Evolutionary conservation across 1,140 invertebrate species (phyloP), one percentile per base, ranked within the genome.

Genomic region (Panulirus ornatus): DNA sequence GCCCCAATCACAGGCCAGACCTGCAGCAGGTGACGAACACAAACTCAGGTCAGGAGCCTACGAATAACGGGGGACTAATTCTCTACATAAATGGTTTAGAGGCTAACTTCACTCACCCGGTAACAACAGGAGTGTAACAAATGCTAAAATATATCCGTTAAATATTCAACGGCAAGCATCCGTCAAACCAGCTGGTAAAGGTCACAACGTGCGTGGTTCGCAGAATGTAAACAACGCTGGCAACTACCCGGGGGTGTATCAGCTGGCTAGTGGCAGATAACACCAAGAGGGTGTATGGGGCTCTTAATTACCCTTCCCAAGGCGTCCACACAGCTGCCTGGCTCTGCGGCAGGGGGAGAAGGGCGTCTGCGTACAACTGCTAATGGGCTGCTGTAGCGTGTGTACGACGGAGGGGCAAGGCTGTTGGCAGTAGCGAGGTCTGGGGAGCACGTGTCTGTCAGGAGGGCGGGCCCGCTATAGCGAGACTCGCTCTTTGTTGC

Each of bases 401-500:
- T n/a, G n/a, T n/a, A n/a, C n/a, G 58, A 19, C 8, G 58, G 22
- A 30, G 58, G 58, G n/a, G n/a, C n/a, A 19, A 19, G n/a, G n/a
- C 27, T 22, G 58, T 16, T 22, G 58, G 22, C 22, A 27, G 22
- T 6, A 27, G 22, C 30, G n/a, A 11, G n/a, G 8, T 27, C 14
- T 5, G 44, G 11, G 22, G 58, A 19, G 58, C 58, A 19, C 58
- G 58, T 66, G 58, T 66, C n/a, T 27, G n/a, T 19, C 51, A 58
- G 51, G 9, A 8, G 30, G 58, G n/a, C 58, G n/a, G 58, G n/a
- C n/a, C 58, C 27, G n/a, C 58, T 66, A 27, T 27, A 66, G 30
- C 58, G n/a, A 66, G 58, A 66, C 58, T 5, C 22, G n/a, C 3
- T 66, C 58, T 66, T 66, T 66, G 58, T 66, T 66, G 58, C 58